Evolutionary conservation across 2,113 vertebrate genomes (phyloP).

Genomic region (Pseudonaja textilis): DNA sequence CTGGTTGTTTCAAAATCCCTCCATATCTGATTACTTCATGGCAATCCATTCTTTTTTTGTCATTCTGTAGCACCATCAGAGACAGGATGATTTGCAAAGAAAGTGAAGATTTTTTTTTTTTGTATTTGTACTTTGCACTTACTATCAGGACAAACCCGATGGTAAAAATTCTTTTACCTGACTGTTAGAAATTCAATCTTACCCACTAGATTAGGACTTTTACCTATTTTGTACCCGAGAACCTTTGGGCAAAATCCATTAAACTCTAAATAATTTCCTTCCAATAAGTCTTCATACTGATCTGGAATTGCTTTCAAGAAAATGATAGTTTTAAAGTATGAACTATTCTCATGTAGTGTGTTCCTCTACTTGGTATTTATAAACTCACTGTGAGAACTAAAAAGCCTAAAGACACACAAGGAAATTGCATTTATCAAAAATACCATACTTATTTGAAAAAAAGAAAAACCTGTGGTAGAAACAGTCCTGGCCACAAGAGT

Average conservation of each 20-base stretch:
- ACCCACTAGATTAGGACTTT: background rate
- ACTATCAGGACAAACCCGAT: background rate
- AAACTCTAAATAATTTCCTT: background rate
- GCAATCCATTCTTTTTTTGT: background rate
- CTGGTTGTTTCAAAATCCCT: background rate
- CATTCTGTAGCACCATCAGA: background rate
- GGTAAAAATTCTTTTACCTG: background rate
- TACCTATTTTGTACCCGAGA: background rate
- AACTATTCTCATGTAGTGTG: background rate
- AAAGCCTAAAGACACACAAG: accelerated
- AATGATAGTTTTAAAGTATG: background rate
- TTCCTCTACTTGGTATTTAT: background rate
- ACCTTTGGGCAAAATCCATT: background rate
- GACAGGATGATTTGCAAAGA: background rate
- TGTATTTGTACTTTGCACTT: background rate
- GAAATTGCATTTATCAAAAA: background rate
- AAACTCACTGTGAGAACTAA: background rate
- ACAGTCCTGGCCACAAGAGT: background rate
- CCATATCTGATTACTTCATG: background rate
- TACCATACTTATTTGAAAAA: background rate
- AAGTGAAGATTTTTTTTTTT: background rate
- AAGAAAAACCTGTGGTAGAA: background rate
- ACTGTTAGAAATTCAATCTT: background rate
- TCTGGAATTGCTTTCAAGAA: background rate
- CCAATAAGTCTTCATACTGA: background rate